Evolutionary conservation across 2,113 vertebrate genomes (phyloP).

Genomic region (Brienomyrus longianalis): DNA sequence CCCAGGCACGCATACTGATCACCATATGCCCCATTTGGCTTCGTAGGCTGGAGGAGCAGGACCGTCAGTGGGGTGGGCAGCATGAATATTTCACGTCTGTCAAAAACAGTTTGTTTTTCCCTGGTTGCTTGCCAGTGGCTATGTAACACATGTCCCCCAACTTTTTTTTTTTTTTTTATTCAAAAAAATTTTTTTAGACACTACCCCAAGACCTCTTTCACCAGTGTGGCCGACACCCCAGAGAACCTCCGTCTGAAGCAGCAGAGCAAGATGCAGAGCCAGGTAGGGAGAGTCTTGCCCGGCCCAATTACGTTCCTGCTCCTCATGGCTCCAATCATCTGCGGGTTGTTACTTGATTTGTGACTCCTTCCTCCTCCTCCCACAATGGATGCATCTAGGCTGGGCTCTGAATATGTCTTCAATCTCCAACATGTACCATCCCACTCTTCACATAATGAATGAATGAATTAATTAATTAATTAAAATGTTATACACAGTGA

Average conservation of each 20-base stretch:
- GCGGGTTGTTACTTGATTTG: neutral
- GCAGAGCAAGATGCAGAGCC: constrained; percentile 91
- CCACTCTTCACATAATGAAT: neutral
- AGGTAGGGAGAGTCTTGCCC: constrained; percentile 58
- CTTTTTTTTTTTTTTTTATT: neutral
- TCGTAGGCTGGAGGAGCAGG: neutral
- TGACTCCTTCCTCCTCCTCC: neutral
- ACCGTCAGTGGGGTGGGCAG: neutral
- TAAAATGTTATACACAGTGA: neutral
- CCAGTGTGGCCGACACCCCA: constrained; percentile 89
- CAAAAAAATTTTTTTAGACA: constrained; percentile 60
- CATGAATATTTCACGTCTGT: neutral
- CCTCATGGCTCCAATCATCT: neutral
- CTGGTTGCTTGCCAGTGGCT: neutral
- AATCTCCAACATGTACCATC: neutral
- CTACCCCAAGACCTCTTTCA: constrained; percentile 94
- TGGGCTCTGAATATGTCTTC: neutral
- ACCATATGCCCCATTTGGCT: neutral
- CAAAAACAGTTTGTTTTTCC: neutral
- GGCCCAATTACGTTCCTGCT: neutral
- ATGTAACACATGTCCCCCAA: no score
- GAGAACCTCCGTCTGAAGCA: constrained; percentile 94
- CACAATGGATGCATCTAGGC: neutral
- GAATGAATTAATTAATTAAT: no score
- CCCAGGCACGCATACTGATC: neutral